Conservation (phyloP, 2,113 vertebrate species). For the Pluvianellus socialis region DNA sequence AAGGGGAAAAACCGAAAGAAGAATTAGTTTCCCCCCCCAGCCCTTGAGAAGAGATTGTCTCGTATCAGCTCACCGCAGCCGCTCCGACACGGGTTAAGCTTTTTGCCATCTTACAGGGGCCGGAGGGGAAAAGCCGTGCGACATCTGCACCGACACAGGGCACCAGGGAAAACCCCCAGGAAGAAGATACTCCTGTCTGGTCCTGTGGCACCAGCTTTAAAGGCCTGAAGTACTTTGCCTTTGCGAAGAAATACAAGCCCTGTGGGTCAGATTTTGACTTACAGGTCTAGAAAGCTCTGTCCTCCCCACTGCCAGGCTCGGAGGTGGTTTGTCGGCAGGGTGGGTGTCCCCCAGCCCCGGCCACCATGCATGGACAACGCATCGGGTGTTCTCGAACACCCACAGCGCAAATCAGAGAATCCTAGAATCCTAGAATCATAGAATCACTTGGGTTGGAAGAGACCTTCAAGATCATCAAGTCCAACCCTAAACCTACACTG, state of each 20-base stretch:
- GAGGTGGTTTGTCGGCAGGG: not conserved
- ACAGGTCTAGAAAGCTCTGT: not conserved
- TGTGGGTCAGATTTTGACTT: not conserved
- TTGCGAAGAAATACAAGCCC: not conserved
- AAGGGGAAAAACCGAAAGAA: not conserved
- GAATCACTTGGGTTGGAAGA: no score
- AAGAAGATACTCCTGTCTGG: not conserved
- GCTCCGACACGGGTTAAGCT: not conserved
- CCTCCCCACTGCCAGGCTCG: not conserved
- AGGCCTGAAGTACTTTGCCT: not conserved
- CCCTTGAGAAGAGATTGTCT: not conserved
- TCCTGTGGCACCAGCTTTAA: not conserved
- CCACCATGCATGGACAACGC: rapidly evolving
- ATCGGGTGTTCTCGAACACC: rapidly evolving
- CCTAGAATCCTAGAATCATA: no score
- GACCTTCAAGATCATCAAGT: no score
- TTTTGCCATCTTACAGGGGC: not conserved
- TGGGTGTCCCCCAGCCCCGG: rapidly evolving
- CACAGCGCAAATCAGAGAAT: not conserved
- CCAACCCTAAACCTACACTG: no score
- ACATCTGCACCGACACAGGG: rapidly evolving
- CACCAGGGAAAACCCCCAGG: not conserved
- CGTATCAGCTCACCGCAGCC: not conserved
- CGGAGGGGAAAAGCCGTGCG: rapidly evolving
- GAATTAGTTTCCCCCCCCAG: not conserved